These are phyloP conservation scores for Pissodes strobi DNA, from an alignment of 1,140 invertebrate genomes.

Conservation along the genomic window DNA sequence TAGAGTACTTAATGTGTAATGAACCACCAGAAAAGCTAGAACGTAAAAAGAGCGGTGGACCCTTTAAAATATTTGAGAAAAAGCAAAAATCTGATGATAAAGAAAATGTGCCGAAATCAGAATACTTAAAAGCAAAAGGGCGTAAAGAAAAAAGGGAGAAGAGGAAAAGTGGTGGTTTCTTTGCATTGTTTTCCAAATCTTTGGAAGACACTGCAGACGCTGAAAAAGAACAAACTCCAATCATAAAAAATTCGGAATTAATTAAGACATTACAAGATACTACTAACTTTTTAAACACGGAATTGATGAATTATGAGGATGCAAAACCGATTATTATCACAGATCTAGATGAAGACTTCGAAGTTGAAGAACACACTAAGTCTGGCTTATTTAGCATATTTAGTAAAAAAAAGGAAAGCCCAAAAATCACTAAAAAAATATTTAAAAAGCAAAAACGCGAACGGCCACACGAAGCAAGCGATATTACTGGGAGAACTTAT, in stretches of 20 bases:
- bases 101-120: constrained; percentile 5
- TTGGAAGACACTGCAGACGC: constrained; percentile 20
- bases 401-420: constrained; percentile 39
- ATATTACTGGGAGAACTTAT: constrained; percentile 27
- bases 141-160: constrained; percentile 27
- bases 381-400: constrained; percentile 43
- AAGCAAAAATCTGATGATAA: constrained; percentile 25
- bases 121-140: constrained; percentile 11
- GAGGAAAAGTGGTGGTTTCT: constrained; percentile 28
- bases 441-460: constrained; percentile 44
- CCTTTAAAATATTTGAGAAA: constrained; percentile 28
- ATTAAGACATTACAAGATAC: constrained; percentile 40
- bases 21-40: constrained; percentile 18
- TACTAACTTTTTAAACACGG: constrained; percentile 40
- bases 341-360: constrained; percentile 37
- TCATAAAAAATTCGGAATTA: constrained; percentile 27
- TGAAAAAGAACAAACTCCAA: constrained; percentile 5
- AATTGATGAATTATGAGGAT: constrained; percentile 44
- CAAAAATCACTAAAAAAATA: constrained; percentile 35
- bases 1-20: constrained; percentile 22
- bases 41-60: constrained; percentile 34
- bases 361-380: constrained; percentile 24
- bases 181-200: constrained; percentile 27
- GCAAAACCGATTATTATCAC: constrained; percentile 33
- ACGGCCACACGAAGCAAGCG: constrained; percentile 12